Evolutionary conservation across 2,113 vertebrate species (phyloP), one percentile per base, ranked within the genome.

Genomic region (Hippoglossus stenolepis): DNA sequence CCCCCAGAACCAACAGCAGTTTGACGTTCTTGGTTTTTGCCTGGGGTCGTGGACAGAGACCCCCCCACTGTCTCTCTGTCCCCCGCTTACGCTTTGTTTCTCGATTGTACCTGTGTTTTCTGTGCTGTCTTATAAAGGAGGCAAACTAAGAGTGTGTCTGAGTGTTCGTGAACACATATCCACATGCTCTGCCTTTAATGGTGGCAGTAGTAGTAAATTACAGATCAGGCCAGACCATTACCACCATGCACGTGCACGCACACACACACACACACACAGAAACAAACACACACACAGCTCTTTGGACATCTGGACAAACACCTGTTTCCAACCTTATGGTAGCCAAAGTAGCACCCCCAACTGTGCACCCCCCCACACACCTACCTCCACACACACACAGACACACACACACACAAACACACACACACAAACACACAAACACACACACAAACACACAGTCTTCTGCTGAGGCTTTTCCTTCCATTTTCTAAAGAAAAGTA

Each of bases 401-500:
- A 23, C 23, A 23, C 23, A 23, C 23, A 23, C 23, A 23, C 28
- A 31, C 28, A 31, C 28, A 31, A 4, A 31, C 26, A 28, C 26
- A 28, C 26, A 28, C 26, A 28, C 26, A 28, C 26, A 28, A 2
- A 28, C 26, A 28, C 26, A 28, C 26, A 28, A 2, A 28, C 26
- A 28, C 4, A 31, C 6, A 31, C 31, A 31, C 31, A 47, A 51
- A 65, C 40, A 43, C 61, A 54, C 53, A 51, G 59, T 60, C 85
- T 89, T 89, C 72, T 83, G 67, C 85, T 80, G 80, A 85, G 51
- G 15, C 20, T 89, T 90, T 90, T 31, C 31, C 5, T 31, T 31
- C 6, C 6, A 31, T 31, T 31, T 31, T 90, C 82, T 69, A 76
- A 82, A 88, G 89, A 89, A 89, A 85, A 78, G 83, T 87, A 86